phyloP scores from a whole-genome alignment of 2,888 invertebrate species.

The Ormyrus rosae region DNA sequence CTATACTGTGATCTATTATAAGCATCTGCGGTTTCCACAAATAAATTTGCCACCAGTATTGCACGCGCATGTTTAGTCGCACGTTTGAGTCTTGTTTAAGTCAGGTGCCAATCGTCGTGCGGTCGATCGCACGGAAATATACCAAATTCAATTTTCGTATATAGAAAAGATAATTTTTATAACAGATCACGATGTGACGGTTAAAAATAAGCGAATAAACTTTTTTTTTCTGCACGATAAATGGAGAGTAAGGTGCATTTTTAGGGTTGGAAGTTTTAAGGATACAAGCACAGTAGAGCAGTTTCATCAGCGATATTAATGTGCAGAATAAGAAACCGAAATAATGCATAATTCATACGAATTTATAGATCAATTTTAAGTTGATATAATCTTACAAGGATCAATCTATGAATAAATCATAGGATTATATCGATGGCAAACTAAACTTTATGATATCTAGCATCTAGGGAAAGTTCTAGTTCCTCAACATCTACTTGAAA shows the following conservation, averaged over 20 bases:
- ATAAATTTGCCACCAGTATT: slow-evolving; percentile 24
- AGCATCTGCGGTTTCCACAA: slow-evolving; percentile 23
- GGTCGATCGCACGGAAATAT: too few species aligned
- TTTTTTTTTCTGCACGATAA: too few species aligned
- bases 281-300: neutral
- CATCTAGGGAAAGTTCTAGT: slow-evolving; percentile 32
- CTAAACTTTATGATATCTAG: slow-evolving; percentile 6
- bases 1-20: slow-evolving; percentile 30
- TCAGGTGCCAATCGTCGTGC: slow-evolving; percentile 15
- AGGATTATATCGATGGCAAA: slow-evolving; percentile 25
- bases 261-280: too few species aligned
- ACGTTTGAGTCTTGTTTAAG: slow-evolving; percentile 6
- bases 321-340: slow-evolving; percentile 4
- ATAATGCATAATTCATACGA: slow-evolving; percentile 25
- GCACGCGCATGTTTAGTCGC: neutral
- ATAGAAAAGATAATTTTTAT: too few species aligned
- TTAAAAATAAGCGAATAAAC: too few species aligned
- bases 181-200: too few species aligned
- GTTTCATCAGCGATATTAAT: slow-evolving; percentile 5
- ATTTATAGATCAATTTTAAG: slow-evolving; percentile 42
- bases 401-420: slow-evolving; percentile 45
- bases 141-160: too few species aligned
- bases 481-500: slow-evolving; percentile 5
- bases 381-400: slow-evolving; percentile 25
- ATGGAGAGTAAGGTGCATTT: too few species aligned